Evolutionary conservation across 2,113 vertebrate species (phyloP), one percentile per base, ranked within the genome.

Genomic region (Notothenia rossii): DNA sequence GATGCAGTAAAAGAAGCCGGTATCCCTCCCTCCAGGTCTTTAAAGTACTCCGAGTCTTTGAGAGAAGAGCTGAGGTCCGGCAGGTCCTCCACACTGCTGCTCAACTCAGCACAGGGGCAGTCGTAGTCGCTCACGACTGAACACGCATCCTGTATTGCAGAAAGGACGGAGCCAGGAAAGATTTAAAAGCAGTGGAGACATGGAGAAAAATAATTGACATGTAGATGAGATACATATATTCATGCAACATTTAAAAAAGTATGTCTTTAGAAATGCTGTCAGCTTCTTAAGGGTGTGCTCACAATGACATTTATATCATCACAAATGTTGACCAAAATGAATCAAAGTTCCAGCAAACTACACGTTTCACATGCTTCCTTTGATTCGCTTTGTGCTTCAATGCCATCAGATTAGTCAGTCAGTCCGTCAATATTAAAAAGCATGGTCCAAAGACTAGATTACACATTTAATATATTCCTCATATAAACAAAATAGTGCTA

Each of bases 61-160:
- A 98, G 93, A 54, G 95, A 94, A 0, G 85, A 88, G 82, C 95
- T 89, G 7, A 97, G 76, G 74, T 93, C 93, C 83, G 94, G 91
- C 17, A 98, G 82, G 82, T 99, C 97, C 48, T 98, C 97, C 0
- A 61, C 67, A 60, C 96, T 98, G 90, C 94, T 94, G 50, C 85
- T 86, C 46, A 40, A n/a, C 3, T 95, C 94, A 0, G 63, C 84
- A 17, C 84, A 88, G 6, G 91, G 90, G 73, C 84, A 90, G 77
- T 95, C 92, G 33, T 92, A 92, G 46, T 97, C 95, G 58, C 85
- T 93, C 65, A 95, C 95, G 22, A 83, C 62, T 18, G 94, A 96
- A 66, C 91, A 91, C 0, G 93, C 79, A 65, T 97, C 96, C 97
- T 98, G 90, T 40, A 67, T 10, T 4, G 29, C 9, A 46, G 68